Evolutionary conservation across 2,113 vertebrate genomes (phyloP), one percentile per base, ranked within the genome.

Genomic region (Microtus ochrogaster): DNA sequence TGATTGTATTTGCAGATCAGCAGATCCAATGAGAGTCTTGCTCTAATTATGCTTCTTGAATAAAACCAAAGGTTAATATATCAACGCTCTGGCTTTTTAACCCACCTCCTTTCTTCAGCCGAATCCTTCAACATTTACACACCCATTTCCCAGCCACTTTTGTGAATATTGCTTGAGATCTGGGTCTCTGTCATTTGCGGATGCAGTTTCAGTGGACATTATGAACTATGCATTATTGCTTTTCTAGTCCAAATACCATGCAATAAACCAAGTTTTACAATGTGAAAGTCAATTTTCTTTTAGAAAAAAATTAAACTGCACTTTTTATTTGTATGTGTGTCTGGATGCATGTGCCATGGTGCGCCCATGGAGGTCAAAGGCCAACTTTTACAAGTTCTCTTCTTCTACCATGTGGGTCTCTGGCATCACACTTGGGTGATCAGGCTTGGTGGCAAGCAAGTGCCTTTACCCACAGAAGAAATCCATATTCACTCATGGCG

Each of bases 91-190:
- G 41, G 5, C 7, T 13, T 95, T 87, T 91, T 89, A 84, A 63
- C 39, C 58, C 24, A 19, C 4, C 26, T 65, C 36, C 92, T 81
- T 79, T 65, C 28, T 89, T 85, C 47, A 91, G 5, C 7, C 11
- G 49, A 44, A 77, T 91, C 14, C 76, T 81, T 36, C 26, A 82
- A 21, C 26, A n/a, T 28, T 77, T 70, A 91, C 61, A 90, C 7
- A 92, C 16, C 6, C 2, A 63, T 84, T 92, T 91, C 24, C 65
- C 92, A 92, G 41, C 3, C 79, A 24, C 28, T 92, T 95, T 96
- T 92, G 33, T 73, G 7, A 12, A 41, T 14, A 88, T 55, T 90
- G 33, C 73, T 36, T 78, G 28, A 36, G 11, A 66, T n/a, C 26
- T 11, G 28, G 6, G 0, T 24, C 55, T 68, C 68, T 7, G 16